Evolutionary conservation across 2,797 vertebrate species (phyloP).

Genomic region (Brachyrhaphis roseni): DNA sequence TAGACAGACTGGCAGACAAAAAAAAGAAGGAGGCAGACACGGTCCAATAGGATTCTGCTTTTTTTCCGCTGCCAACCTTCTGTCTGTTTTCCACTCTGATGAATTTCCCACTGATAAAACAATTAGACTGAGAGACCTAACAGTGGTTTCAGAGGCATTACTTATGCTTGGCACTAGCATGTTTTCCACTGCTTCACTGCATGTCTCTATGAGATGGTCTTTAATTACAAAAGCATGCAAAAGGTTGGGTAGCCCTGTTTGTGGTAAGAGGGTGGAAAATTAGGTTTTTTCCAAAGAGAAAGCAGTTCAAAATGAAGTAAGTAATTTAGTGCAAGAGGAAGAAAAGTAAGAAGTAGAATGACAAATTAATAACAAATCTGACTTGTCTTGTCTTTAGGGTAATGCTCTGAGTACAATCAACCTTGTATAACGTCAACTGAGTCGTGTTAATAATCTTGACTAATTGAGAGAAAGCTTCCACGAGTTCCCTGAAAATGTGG

Average conservation of each 20-base stretch:
- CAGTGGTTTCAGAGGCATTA: slow-evolving; percentile 55
- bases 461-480: neutral
- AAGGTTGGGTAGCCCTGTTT: neutral
- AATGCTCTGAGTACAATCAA: neutral
- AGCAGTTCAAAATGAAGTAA: neutral
- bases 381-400: neutral
- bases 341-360: neutral
- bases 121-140: slow-evolving; percentile 69
- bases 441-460: neutral
- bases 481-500: neutral
- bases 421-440: neutral
- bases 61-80: slow-evolving; percentile 58
- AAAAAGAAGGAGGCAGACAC: slow-evolving; percentile 41
- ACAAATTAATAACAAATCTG: neutral
- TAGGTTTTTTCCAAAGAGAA: neutral
- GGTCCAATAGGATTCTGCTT: slow-evolving; percentile 58
- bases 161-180: slow-evolving; percentile 52
- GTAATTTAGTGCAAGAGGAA: neutral
- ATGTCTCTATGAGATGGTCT: slow-evolving; percentile 51
- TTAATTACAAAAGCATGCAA: slow-evolving; percentile 35
- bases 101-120: slow-evolving; percentile 66
- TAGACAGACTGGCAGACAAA: slow-evolving; percentile 41
- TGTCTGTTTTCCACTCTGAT: slow-evolving; percentile 59
- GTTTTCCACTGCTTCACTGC: slow-evolving; percentile 55
- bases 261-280: neutral